Percentiles rank a stretch among this genome's conserved stretches.
Conservation (phyloP, 2,888 invertebrate species). For the Perithous albicinctus region DNA sequence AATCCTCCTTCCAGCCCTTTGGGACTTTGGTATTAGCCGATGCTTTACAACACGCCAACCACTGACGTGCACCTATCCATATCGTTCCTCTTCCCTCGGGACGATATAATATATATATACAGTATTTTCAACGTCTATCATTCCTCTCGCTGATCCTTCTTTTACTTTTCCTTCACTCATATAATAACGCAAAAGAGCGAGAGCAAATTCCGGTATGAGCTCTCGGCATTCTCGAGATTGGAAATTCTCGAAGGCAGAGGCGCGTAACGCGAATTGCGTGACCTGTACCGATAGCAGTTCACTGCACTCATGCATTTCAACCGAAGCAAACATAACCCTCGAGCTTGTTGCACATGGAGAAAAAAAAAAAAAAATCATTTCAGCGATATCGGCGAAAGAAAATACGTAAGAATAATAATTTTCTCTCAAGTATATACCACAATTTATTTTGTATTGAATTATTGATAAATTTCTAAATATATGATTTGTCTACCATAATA, state of each 20-base stretch:
- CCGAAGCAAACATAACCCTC: background rate
- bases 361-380: background rate
- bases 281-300: constrained; percentile 46
- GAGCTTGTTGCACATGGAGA: background rate
- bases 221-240: constrained; percentile 59
- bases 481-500: no score
- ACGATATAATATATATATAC: constrained; percentile 23
- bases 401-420: background rate
- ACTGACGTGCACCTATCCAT: background rate
- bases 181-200: background rate
- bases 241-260: constrained; percentile 54
- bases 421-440: background rate
- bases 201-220: constrained; percentile 8
- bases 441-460: background rate
- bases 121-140: no score
- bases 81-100: constrained; percentile 8
- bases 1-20: constrained; percentile 45
- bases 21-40: constrained; percentile 47
- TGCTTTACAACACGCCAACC: constrained; percentile 16
- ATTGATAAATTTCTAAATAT: background rate
- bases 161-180: background rate
- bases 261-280: constrained; percentile 37
- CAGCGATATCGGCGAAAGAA: background rate
- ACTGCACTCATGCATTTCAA: constrained; percentile 27
- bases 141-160: constrained; percentile 18